Percentiles rank a stretch among this genome's conserved stretches.
Evolutionary conservation across 2,797 vertebrate species (phyloP).

Genomic region (Notamacropus eugenii): DNA sequence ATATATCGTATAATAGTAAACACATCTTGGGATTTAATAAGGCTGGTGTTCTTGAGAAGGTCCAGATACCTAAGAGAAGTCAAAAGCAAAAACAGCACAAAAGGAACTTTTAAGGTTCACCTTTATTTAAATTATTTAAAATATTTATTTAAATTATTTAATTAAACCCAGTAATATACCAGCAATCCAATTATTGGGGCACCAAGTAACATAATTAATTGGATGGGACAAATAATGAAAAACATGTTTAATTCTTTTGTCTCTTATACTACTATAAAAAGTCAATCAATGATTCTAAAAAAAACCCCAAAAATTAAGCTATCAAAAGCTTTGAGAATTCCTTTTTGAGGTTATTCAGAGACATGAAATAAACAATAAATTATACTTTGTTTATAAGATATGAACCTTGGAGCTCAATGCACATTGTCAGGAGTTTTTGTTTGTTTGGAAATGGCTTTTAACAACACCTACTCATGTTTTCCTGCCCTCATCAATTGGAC

Average conservation of each 20-base stretch:
- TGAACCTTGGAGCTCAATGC: neutral
- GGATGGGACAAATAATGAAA: conserved; percentile 40
- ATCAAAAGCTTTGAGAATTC: neutral
- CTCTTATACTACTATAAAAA: conserved; percentile 14
- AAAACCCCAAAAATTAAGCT: neutral
- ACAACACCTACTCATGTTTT: conserved; percentile 3
- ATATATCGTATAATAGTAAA: conserved; percentile 95
- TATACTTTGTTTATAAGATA: conserved; percentile 21
- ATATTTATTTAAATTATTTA: no score
- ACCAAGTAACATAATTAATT: conserved; percentile 23
- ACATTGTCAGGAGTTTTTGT: neutral
- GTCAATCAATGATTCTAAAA: conserved; percentile 13
- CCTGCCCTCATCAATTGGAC: neutral
- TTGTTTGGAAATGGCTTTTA: neutral
- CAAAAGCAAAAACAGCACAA: conserved; percentile 55
- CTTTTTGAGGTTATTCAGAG: conserved; percentile 21
- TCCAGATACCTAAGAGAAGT: conserved; percentile 86
- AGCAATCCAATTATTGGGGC: conserved; percentile 27
- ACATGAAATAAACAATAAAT: conserved; percentile 6
- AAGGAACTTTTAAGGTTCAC: conserved; percentile 15
- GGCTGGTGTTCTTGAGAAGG: conserved; percentile 85
- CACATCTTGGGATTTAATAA: conserved; percentile 94
- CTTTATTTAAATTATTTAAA: conserved; percentile 35
- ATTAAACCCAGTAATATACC: neutral
- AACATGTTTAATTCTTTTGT: neutral